phyloP scores from a whole-genome alignment of 2,888 invertebrate species.

The Acanthosepion lycidas region DNA sequence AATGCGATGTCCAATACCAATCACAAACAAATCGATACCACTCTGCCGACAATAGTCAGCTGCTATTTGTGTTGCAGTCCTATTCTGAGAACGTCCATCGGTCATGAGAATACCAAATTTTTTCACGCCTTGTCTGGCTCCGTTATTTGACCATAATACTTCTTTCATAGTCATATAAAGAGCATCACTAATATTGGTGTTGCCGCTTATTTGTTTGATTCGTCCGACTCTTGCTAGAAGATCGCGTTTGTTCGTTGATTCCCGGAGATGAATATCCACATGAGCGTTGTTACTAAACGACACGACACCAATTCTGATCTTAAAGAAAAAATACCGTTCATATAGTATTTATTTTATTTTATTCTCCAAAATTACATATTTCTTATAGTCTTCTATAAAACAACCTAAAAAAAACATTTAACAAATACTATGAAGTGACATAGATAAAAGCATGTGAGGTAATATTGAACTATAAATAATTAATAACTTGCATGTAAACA shows the following conservation, averaged over 20 bases:
- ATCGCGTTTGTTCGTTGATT: background rate
- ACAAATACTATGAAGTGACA: too few relatives aligned
- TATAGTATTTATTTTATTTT: background rate
- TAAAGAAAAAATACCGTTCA: background rate
- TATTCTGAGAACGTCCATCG: slow-evolving; percentile 35
- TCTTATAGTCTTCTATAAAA: too few relatives aligned
- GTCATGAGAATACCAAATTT: slow-evolving; percentile 36
- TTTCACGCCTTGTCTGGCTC: background rate
- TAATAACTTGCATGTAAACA: too few relatives aligned
- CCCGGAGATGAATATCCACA: background rate
- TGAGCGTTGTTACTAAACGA: background rate
- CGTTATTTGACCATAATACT: background rate
- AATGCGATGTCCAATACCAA: slow-evolving; percentile 25
- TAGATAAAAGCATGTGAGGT: too few relatives aligned
- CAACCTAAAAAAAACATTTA: too few relatives aligned
- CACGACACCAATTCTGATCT: slow-evolving; percentile 36
- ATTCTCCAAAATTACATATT: too few relatives aligned
- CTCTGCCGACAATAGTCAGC: background rate
- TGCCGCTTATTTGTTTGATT: slow-evolving; percentile 36
- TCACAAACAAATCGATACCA: slow-evolving; percentile 33
- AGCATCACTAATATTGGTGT: slow-evolving; percentile 36
- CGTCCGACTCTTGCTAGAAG: background rate
- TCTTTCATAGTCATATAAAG: background rate
- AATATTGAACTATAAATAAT: too few relatives aligned
- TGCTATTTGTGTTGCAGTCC: slow-evolving; percentile 34